Percentiles rank a stretch among this genome's conserved stretches.
These are phyloP conservation scores for Channa striata DNA, from an alignment of 2,797 vertebrate genomes.

Conservation along the genomic window DNA sequence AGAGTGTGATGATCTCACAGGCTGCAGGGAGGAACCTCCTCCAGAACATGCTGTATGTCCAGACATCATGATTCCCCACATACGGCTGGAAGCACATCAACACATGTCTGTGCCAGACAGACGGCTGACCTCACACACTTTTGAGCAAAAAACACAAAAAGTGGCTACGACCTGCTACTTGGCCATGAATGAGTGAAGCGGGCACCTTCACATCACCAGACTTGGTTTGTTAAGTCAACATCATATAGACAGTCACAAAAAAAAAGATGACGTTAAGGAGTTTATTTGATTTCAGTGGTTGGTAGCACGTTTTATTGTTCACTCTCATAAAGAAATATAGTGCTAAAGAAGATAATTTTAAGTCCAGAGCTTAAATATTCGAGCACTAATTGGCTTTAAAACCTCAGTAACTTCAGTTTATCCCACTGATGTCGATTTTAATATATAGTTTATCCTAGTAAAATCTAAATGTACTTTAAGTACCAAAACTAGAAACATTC, in stretches of 20 bases:
- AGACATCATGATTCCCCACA: constrained; percentile 64
- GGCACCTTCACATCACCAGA: constrained; percentile 13
- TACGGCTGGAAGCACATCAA: constrained; percentile 78
- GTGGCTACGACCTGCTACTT: constrained; percentile 7
- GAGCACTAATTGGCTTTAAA: background rate
- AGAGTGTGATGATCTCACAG: constrained; percentile 74
- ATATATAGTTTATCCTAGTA: too few relatives aligned
- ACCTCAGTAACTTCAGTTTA: background rate
- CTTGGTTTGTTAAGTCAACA: constrained; percentile 31
- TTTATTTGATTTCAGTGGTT: background rate
- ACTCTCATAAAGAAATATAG: background rate
- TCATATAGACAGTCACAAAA: constrained; percentile 3
- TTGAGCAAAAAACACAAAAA: constrained; percentile 29
- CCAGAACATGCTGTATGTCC: constrained; percentile 42
- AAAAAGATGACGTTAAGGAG: background rate
- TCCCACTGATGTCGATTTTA: background rate
- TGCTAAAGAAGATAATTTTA: background rate
- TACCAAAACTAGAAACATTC: too few relatives aligned
- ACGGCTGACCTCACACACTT: constrained; percentile 66
- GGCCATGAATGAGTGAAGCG: constrained; percentile 22
- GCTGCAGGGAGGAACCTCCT: constrained; percentile 69
- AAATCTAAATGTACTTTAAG: too few relatives aligned
- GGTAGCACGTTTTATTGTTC: background rate
- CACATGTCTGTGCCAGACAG: constrained; percentile 71
- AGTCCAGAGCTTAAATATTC: background rate